Base-by-base conservation (phyloP, 1,140 invertebrate species). In the Belonocnema kinseyi region DNA sequence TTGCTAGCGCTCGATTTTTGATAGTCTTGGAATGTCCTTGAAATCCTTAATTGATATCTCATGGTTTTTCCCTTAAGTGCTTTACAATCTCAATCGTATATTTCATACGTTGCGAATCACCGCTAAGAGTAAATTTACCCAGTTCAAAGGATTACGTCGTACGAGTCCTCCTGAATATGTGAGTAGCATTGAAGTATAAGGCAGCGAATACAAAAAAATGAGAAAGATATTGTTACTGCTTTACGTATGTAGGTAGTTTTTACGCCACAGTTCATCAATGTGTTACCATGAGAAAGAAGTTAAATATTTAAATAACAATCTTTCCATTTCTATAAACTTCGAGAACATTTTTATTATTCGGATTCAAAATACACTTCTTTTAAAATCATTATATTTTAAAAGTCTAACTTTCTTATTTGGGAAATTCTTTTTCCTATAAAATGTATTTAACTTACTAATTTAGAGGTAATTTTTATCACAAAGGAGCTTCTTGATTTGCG, bases 11-110 rank as follows among this genome's bases (percentile, higher is more conserved):
- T 53, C 72, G 61, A 50, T 52, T 74, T 72, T 50, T 77, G 66
- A 16, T 70, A 26, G 40, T 40, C 72, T 74, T 72, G 77, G 76
- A 75, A 78, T 76, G 77, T 82, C 83, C 77, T 85, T 72, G 78
- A 73, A 74, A 84, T 70, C 79, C 78, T 81, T 83, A 77, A 85
- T 88, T 85, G 78, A 80, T 86, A 86, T 85, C 80, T 86, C 82
- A 82, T 86, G 80, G 83, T 88, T 87, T 88, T 88, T 89, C 88
- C 89, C 86, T 89, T 86, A 90, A 91, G 88, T 91, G 90, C 90
- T 91, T 91, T 91, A 88, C 74, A 82, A 83, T 83, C 77, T 90
- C 83, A 85, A 87, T 89, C 85, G 86, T 87, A 77, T 85, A 86
- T 85, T 87, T 88, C 81, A 78, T 85, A 88, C 84, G 82, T 87